These are phyloP conservation scores for Musca vetustissima DNA, from an alignment of 1,140 invertebrate genomes.

Conservation along the genomic window DNA sequence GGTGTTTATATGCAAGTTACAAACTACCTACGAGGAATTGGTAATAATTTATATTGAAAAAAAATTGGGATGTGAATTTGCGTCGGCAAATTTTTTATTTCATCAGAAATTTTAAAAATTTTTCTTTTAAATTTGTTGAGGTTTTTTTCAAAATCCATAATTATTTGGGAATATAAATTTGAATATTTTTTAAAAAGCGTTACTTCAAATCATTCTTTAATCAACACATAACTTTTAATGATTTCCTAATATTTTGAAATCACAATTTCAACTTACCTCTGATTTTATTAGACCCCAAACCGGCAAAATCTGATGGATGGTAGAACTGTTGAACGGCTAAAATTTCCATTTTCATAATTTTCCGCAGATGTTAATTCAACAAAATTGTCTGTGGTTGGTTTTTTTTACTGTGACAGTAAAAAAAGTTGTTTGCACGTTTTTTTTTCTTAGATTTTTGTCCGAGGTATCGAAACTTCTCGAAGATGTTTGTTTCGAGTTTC, in stretches of 20 bases:
- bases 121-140: too few relatives aligned
- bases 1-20: too few relatives aligned
- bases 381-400: too few relatives aligned
- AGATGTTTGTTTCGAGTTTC: not conserved
- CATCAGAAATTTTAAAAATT: not conserved
- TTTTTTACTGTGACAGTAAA: too few relatives aligned
- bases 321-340: conserved; percentile 46
- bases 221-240: too few relatives aligned
- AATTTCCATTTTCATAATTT: conserved; percentile 55
- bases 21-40: too few relatives aligned
- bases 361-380: too few relatives aligned
- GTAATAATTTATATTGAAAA: too few relatives aligned
- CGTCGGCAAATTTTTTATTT: not conserved
- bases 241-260: not conserved
- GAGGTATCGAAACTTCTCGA: conserved; percentile 1
- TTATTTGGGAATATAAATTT: too few relatives aligned
- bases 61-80: too few relatives aligned
- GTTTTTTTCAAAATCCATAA: not conserved
- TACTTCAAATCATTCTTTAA: not conserved
- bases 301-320: conserved; percentile 38
- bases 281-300: conserved; percentile 51
- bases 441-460: too few relatives aligned
- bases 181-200: not conserved
- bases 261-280: conserved; percentile 45
- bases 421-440: too few relatives aligned